Evolutionary conservation across 1,140 invertebrate genomes (phyloP).

Genomic region (Heterodera carotae): DNA sequence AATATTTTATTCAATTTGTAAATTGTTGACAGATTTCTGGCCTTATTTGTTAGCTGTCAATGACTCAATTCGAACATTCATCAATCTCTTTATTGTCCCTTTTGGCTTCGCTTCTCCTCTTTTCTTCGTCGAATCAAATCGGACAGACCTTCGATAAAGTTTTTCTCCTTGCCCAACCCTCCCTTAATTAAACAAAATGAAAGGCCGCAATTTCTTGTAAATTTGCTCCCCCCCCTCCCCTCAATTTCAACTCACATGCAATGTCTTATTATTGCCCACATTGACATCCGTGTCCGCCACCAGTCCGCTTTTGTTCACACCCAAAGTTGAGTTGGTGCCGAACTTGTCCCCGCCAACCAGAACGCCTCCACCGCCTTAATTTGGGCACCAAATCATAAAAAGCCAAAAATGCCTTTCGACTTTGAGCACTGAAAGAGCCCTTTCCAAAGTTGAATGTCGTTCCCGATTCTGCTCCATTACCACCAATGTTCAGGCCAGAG

Average conservation of each 20-base stretch:
- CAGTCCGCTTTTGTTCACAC: slow-evolving; percentile 36
- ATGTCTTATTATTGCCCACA: slow-evolving; percentile 12
- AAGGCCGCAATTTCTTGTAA: background rate
- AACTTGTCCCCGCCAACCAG: slow-evolving; percentile 30
- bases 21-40: no score
- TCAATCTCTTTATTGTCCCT: no score
- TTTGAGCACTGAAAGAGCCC: slow-evolving; percentile 31
- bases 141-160: slow-evolving; percentile 33
- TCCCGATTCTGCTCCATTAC: slow-evolving; percentile 26
- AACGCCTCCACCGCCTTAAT: slow-evolving; percentile 34
- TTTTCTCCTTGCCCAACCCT: slow-evolving; percentile 32
- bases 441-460: slow-evolving; percentile 27
- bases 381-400: background rate
- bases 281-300: slow-evolving; percentile 29
- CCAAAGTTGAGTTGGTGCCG: slow-evolving; percentile 36
- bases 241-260: slow-evolving; percentile 15
- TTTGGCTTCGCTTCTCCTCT: slow-evolving; percentile 3
- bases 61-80: no score
- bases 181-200: slow-evolving; percentile 36
- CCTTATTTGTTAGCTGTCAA: no score
- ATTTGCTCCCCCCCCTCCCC: background rate
- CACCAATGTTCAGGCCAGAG: slow-evolving; percentile 25
- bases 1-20: no score
- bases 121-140: slow-evolving; percentile 26
- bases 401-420: no score